Percentiles rank a stretch among this genome's conserved stretches.
Evolutionary conservation across 2,888 invertebrate genomes (phyloP).

Genomic region (Microplitis deprimator): DNA sequence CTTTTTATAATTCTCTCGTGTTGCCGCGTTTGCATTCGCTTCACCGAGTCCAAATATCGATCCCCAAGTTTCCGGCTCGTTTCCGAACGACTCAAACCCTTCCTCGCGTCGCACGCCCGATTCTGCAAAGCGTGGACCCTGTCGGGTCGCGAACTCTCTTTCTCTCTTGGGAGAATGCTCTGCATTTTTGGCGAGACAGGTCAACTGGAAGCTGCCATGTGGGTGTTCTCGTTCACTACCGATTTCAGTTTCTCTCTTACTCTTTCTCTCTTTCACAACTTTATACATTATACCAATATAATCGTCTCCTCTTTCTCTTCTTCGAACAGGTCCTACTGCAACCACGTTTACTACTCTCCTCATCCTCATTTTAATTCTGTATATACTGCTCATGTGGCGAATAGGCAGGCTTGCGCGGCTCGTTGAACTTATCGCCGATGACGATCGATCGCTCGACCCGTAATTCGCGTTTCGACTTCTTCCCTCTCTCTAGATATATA

Average conservation of each 20-base stretch:
- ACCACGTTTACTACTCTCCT: slow-evolving; percentile 21
- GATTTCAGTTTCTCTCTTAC: background rate
- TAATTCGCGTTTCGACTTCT: slow-evolving; percentile 29
- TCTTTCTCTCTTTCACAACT: slow-evolving; percentile 16
- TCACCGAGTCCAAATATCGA: slow-evolving; percentile 48
- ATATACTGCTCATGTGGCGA: background rate
- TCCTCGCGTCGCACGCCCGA: slow-evolving; percentile 3
- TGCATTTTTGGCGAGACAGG: slow-evolving; percentile 56
- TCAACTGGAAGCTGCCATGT: slow-evolving; percentile 54
- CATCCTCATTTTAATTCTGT: slow-evolving; percentile 18
- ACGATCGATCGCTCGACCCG: slow-evolving; percentile 37
- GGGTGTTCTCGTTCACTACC: slow-evolving; percentile 40
- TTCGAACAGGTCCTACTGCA: background rate
- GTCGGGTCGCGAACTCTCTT: background rate
- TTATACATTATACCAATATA: background rate
- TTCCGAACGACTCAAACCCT: slow-evolving; percentile 45
- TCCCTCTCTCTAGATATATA: background rate
- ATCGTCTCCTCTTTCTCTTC: background rate
- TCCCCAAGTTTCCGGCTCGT: slow-evolving; percentile 47
- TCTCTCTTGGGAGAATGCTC: slow-evolving; percentile 45
- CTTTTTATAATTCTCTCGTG: slow-evolving; percentile 21
- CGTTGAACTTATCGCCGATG: slow-evolving; percentile 45
- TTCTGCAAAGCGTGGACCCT: background rate
- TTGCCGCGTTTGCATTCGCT: slow-evolving; percentile 33
- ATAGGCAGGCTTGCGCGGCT: slow-evolving; percentile 32